Evolutionary conservation across 1,140 invertebrate genomes (phyloP).

Genomic region (Idris sp.): DNA sequence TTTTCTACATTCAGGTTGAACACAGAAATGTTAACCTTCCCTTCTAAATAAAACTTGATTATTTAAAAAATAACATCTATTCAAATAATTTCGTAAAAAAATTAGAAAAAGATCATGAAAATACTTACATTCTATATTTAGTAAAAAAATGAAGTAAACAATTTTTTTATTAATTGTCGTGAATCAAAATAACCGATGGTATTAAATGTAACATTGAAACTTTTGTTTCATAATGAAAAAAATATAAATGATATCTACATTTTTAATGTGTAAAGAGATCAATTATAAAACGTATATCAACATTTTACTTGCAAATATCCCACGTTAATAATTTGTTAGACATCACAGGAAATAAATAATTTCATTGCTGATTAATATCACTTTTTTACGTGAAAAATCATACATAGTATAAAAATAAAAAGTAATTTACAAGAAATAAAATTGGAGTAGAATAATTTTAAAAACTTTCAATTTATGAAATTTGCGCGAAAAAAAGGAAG

Average conservation of each 20-base stretch:
- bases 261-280: conserved; percentile 11
- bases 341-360: conserved; percentile 21
- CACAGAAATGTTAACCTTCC: conserved; percentile 9
- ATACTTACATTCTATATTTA: too few species aligned
- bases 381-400: too few species aligned
- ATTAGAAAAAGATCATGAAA: neutral
- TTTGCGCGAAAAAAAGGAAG: too few species aligned
- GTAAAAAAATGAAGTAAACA: too few species aligned
- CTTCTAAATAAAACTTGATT: neutral
- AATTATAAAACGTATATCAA: conserved; percentile 14
- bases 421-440: too few species aligned
- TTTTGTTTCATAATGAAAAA: neutral
- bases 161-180: conserved; percentile 8
- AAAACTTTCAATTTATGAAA: too few species aligned
- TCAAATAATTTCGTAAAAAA: neutral
- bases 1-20: conserved; percentile 11
- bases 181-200: neutral
- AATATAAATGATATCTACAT: conserved; percentile 7
- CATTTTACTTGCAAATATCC: conserved; percentile 10
- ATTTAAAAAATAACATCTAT: neutral
- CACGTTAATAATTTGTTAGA: conserved; percentile 4
- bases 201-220: conserved; percentile 25
- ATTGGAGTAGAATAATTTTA: too few species aligned
- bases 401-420: too few species aligned
- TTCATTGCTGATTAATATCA: neutral